Percentiles rank a stretch among this genome's conserved stretches.
Conservation (phyloP, 1,140 invertebrate genomes). For the Cotesia typhae region DNA sequence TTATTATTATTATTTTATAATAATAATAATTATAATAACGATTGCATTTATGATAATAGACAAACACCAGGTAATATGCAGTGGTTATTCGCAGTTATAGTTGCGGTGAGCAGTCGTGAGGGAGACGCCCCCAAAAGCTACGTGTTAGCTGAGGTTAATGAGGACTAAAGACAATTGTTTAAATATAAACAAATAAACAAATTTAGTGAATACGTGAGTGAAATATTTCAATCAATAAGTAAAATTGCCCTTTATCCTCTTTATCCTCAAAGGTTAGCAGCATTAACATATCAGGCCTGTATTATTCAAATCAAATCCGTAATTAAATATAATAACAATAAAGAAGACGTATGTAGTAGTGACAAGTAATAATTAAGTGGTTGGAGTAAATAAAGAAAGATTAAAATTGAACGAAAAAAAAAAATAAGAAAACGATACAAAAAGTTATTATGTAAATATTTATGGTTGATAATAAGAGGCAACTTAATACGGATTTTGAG, state of each 20-base stretch:
- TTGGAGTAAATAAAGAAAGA: background rate
- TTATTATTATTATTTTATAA: slow-evolving; percentile 20
- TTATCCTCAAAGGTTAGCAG: slow-evolving; percentile 65
- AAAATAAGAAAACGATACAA: no score
- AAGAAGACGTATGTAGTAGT: background rate
- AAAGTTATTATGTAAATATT: background rate
- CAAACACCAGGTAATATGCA: slow-evolving; percentile 65
- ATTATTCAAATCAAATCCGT: slow-evolving; percentile 41
- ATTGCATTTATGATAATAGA: slow-evolving; percentile 59
- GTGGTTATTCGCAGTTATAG: slow-evolving; percentile 68
- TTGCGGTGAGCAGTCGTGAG: slow-evolving; percentile 67
- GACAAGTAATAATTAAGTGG: background rate
- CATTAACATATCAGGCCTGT: slow-evolving; percentile 62
- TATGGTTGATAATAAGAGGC: background rate
- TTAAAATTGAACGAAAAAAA: no score
- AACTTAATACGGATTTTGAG: slow-evolving; percentile 27
- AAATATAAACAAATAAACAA: slow-evolving; percentile 12
- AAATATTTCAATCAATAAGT: background rate
- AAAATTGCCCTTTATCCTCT: slow-evolving; percentile 41
- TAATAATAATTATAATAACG: slow-evolving; percentile 42
- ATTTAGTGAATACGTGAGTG: background rate
- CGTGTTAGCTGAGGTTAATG: slow-evolving; percentile 64
- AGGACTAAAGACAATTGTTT: slow-evolving; percentile 41
- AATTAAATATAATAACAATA: slow-evolving; percentile 26
- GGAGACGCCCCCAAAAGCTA: slow-evolving; percentile 65